These are phyloP conservation scores for Lumbricus terrestris DNA, from an alignment of 2,888 invertebrate species.

Conservation along the genomic window DNA sequence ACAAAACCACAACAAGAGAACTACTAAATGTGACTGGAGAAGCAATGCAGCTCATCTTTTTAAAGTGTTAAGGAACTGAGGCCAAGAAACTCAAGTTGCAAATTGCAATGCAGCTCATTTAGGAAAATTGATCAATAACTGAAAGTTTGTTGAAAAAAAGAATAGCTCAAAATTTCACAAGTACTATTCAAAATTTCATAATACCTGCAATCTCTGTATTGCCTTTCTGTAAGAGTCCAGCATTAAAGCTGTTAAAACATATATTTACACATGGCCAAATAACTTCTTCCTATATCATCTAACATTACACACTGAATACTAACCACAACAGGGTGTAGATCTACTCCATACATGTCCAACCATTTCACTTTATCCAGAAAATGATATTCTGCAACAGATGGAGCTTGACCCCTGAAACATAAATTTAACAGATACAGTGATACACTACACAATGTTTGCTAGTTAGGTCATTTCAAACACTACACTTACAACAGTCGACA, in stretches of 20 bases:
- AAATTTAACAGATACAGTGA: not conserved
- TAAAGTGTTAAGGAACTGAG: no score
- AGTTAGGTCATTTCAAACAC: no score
- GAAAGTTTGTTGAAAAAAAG: no score
- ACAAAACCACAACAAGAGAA: no score
- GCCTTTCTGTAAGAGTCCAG: not conserved
- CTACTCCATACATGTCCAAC: slow-evolving; percentile 97
- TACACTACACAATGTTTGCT: not conserved
- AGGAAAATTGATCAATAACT: no score
- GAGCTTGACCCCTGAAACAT: slow-evolving; percentile 75
- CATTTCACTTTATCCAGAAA: slow-evolving; percentile 96
- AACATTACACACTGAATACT: slow-evolving; percentile 57
- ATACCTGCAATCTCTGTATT: not conserved
- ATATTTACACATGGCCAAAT: not conserved
- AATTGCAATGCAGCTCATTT: no score
- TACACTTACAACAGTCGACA: no score
- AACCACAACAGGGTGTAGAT: slow-evolving; percentile 92
- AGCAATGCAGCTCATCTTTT: no score
- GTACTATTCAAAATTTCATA: not conserved
- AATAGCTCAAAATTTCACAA: not conserved
- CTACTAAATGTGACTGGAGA: no score
- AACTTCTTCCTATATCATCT: not conserved
- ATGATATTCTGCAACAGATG: slow-evolving; percentile 87
- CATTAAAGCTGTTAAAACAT: not conserved
- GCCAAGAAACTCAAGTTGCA: no score